These are phyloP conservation scores for Chrosomus eos DNA, from an alignment of 2,797 vertebrate species.

Conservation along the genomic window DNA sequence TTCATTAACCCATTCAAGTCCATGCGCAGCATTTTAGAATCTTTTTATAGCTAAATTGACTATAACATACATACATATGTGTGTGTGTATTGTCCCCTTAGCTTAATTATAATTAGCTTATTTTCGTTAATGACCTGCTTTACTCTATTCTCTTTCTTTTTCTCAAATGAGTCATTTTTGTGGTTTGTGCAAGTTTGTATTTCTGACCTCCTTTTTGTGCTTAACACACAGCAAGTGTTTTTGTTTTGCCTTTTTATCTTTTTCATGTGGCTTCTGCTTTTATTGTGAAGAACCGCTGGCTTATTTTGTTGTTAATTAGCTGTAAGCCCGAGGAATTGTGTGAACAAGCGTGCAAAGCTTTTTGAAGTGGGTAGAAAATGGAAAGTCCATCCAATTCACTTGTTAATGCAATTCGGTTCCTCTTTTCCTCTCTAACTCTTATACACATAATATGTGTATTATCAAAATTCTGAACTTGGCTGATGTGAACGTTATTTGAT, in stretches of 20 bases:
- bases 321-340: constrained; percentile 26
- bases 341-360: constrained; percentile 28
- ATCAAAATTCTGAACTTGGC: background rate
- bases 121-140: background rate
- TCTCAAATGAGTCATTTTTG: background rate
- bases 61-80: no score
- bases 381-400: constrained; percentile 13
- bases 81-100: no score
- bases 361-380: constrained; percentile 34
- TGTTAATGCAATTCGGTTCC: background rate
- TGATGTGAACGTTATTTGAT: background rate
- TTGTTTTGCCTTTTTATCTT: constrained; percentile 9
- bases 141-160: background rate
- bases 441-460: background rate
- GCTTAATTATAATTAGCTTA: constrained; percentile 8
- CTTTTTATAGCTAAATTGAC: no score
- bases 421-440: background rate
- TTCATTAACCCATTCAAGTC: background rate
- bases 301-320: constrained; percentile 42
- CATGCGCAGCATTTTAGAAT: no score
- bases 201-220: constrained; percentile 4
- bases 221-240: constrained; percentile 12
- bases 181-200: background rate
- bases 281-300: constrained; percentile 10
- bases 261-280: constrained; percentile 24